These are phyloP conservation scores for Lacerta agilis DNA, from an alignment of 2,797 vertebrate species.

Conservation along the genomic window DNA sequence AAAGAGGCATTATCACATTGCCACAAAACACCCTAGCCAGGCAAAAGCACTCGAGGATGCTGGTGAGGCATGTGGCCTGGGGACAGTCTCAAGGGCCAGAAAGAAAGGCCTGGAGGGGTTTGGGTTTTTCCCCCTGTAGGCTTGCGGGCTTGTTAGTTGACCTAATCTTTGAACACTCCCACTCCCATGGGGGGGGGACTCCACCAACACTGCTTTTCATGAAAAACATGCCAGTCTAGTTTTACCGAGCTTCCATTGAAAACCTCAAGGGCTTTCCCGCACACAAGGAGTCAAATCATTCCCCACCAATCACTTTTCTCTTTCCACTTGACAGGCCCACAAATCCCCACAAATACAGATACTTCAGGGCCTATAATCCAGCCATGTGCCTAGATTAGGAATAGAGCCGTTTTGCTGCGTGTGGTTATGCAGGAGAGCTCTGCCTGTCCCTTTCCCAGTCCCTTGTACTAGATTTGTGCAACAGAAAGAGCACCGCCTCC, in stretches of 20 bases:
- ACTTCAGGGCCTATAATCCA: not conserved
- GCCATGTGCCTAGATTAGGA: rapidly evolving
- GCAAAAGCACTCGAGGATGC: too few species aligned
- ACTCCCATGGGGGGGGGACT: not conserved
- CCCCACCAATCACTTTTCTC: not conserved
- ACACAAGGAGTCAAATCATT: not conserved
- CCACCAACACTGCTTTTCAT: not conserved
- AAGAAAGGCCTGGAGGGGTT: too few species aligned
- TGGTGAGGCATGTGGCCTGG: not conserved
- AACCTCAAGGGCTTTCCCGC: not conserved
- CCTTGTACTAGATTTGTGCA: not conserved
- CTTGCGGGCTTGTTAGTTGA: not conserved
- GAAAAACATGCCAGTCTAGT: not conserved
- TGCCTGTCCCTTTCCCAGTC: not conserved
- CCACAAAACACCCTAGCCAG: too few species aligned
- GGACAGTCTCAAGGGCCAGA: too few species aligned
- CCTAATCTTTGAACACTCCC: not conserved
- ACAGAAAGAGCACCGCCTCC: not conserved
- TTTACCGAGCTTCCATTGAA: not conserved
- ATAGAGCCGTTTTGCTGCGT: not conserved
- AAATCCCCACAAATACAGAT: not conserved
- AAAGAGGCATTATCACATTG: too few species aligned
- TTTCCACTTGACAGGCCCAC: not conserved
- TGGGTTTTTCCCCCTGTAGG: not conserved
- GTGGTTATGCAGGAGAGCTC: too few species aligned